These are phyloP conservation scores for Trichopria drosophilae DNA, from an alignment of 2,888 invertebrate species.

Conservation along the genomic window DNA sequence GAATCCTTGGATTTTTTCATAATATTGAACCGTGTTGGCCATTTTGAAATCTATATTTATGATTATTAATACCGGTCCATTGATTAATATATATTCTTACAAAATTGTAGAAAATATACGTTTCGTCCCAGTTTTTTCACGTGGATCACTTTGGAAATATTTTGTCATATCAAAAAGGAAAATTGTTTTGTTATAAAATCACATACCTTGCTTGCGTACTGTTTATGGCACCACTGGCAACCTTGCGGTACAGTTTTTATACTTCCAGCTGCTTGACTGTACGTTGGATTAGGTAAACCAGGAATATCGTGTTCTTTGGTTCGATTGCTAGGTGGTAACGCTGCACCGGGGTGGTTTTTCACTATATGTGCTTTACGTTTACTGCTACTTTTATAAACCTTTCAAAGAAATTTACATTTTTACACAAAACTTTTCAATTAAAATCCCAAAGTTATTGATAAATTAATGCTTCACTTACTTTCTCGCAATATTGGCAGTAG, in stretches of 20 bases:
- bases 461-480: conserved; percentile 55
- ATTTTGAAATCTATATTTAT: no score
- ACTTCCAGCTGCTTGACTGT: conserved; percentile 73
- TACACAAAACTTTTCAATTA: no score
- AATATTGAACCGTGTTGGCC: no score
- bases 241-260: conserved; percentile 71
- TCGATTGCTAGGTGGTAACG: conserved; percentile 64
- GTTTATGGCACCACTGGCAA: conserved; percentile 82
- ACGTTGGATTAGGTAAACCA: conserved; percentile 65
- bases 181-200: conserved; percentile 55
- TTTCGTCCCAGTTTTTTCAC: no score
- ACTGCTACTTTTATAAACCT: conserved; percentile 79
- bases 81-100: no score
- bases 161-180: neutral
- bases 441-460: neutral
- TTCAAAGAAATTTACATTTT: conserved; percentile 10
- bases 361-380: conserved; percentile 82
- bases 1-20: no score
- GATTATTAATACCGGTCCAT: no score
- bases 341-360: conserved; percentile 80
- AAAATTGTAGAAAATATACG: no score
- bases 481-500: conserved; percentile 83
- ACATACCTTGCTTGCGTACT: conserved; percentile 78
- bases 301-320: conserved; percentile 56
- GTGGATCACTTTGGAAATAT: no score